These are phyloP conservation scores for Silvanus unidentatus DNA, from an alignment of 2,888 invertebrate species.

Conservation along the genomic window DNA sequence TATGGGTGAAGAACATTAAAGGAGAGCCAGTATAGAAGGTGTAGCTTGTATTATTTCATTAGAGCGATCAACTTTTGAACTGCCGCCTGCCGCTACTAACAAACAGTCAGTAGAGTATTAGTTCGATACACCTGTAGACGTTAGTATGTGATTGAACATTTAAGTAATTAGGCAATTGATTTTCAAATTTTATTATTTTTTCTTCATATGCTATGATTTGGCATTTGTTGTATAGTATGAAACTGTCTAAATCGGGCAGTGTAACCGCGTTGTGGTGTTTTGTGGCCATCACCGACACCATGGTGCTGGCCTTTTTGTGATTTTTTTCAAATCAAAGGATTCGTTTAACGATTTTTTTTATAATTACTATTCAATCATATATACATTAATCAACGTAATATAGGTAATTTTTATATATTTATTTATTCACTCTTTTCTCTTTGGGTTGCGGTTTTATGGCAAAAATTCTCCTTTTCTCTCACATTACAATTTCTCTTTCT, in stretches of 20 bases:
- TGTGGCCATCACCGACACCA: slow-evolving; percentile 31
- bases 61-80: slow-evolving; percentile 41
- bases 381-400: background rate
- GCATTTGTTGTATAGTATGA: slow-evolving; percentile 37
- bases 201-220: too few relatives aligned
- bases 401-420: slow-evolving; percentile 24
- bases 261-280: slow-evolving; percentile 39
- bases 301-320: slow-evolving; percentile 18
- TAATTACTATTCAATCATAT: too few relatives aligned
- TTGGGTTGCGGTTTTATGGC: too few relatives aligned
- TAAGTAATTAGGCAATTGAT: slow-evolving; percentile 31
- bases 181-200: too few relatives aligned
- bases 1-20: background rate
- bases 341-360: too few relatives aligned
- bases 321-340: slow-evolving; percentile 30
- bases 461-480: too few relatives aligned
- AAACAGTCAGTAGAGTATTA: slow-evolving; percentile 50
- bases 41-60: slow-evolving; percentile 25
- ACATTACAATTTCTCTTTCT: too few relatives aligned
- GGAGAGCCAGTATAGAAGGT: too few relatives aligned
- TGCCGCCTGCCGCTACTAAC: slow-evolving; percentile 44
- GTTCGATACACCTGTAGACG: slow-evolving; percentile 49
- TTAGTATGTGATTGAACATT: slow-evolving; percentile 46
- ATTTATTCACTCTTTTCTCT: too few relatives aligned
- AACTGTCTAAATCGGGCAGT: slow-evolving; percentile 37